These are phyloP conservation scores for Netelia melanura DNA, from an alignment of 2,888 invertebrate genomes.

Conservation along the genomic window DNA sequence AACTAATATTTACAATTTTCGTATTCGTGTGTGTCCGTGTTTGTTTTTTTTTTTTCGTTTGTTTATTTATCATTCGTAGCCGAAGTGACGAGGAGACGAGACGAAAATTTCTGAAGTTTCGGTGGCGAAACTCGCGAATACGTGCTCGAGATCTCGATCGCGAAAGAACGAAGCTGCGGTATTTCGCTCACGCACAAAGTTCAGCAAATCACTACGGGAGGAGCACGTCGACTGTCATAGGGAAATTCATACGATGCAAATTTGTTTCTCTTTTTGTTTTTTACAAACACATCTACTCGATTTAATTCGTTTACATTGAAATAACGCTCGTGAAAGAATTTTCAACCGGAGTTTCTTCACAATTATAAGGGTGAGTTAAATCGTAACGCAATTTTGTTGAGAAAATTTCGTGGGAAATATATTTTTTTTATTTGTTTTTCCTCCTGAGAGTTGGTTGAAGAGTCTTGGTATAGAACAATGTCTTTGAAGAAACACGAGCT, in stretches of 20 bases:
- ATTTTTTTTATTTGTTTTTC: no score
- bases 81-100: neutral
- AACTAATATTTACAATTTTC: constrained; percentile 19
- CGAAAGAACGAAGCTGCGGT: neutral
- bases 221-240: constrained; percentile 55
- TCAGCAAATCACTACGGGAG: constrained; percentile 79
- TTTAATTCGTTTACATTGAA: constrained; percentile 79
- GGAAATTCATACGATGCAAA: neutral
- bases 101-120: neutral
- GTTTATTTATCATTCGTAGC: neutral
- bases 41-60: neutral
- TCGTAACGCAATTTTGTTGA: neutral
- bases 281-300: neutral
- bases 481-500: constrained; percentile 44
- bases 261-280: neutral
- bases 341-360: constrained; percentile 58
- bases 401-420: neutral
- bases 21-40: neutral
- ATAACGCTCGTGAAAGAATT: constrained; percentile 79
- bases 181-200: constrained; percentile 46
- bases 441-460: constrained; percentile 53
- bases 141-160: constrained; percentile 9
- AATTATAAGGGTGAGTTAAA: neutral
- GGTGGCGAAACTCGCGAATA: constrained; percentile 12
- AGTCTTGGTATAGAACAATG: constrained; percentile 48